phyloP scores from a whole-genome alignment of 2,888 invertebrate genomes.

The Ephialtes manifestator region DNA sequence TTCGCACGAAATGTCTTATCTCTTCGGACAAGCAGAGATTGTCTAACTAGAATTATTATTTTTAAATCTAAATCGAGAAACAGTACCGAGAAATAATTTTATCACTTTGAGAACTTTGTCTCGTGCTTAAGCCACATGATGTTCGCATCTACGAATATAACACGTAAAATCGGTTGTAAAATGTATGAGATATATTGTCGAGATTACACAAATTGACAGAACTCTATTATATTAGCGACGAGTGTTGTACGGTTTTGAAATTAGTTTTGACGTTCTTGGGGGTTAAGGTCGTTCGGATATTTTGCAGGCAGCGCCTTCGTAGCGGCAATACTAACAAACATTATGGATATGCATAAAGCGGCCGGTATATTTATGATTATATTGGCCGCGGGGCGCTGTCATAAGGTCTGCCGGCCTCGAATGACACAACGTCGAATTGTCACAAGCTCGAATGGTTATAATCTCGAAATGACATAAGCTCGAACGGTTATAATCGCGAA shows the following conservation, averaged over 20 bases:
- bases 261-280: constrained; percentile 49
- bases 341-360: too few species aligned
- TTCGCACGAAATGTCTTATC: background rate
- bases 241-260: constrained; percentile 35
- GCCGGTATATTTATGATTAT: too few species aligned
- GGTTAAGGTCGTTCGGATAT: background rate
- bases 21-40: background rate
- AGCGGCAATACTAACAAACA: too few species aligned
- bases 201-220: background rate
- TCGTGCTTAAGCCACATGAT: background rate
- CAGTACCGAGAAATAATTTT: background rate
- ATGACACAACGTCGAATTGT: too few species aligned
- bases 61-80: background rate
- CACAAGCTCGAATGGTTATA: too few species aligned
- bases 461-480: too few species aligned
- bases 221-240: background rate
- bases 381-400: too few species aligned
- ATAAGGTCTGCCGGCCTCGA: too few species aligned
- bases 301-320: too few species aligned
- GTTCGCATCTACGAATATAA: background rate
- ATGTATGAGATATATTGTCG: background rate
- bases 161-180: background rate
- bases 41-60: background rate
- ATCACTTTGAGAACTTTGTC: background rate
- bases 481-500: too few species aligned